Evolutionary conservation across 2,113 vertebrate genomes (phyloP).

Genomic region (Dipodomys spectabilis): DNA sequence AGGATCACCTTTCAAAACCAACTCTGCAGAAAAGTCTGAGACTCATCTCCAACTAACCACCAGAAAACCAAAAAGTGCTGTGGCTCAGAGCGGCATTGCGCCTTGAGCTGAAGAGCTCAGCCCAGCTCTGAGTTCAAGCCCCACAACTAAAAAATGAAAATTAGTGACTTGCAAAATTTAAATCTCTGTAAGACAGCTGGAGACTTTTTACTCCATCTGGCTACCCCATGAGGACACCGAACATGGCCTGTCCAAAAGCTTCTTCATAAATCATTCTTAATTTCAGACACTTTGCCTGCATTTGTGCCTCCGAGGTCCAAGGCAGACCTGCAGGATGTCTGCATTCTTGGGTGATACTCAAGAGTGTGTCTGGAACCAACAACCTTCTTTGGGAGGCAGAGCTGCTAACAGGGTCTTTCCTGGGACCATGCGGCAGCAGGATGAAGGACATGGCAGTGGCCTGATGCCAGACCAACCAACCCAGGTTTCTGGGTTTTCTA

Average conservation of each 20-base stretch:
- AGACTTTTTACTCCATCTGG: too few relatives aligned
- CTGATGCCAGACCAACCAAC: background rate
- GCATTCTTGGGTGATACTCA: background rate
- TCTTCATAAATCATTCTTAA: background rate
- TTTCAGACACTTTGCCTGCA: background rate
- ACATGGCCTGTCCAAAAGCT: background rate
- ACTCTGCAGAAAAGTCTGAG: background rate
- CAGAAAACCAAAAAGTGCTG: background rate
- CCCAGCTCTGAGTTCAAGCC: too few relatives aligned
- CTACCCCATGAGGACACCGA: background rate
- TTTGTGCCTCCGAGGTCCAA: background rate
- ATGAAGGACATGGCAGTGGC: background rate
- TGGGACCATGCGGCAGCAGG: background rate
- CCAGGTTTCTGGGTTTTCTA: background rate
- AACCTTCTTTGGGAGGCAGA: background rate
- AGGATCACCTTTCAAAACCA: too few relatives aligned
- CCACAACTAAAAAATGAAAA: too few relatives aligned
- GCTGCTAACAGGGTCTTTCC: background rate
- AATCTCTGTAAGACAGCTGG: too few relatives aligned
- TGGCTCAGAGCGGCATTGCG: too few relatives aligned
- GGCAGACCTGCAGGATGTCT: background rate
- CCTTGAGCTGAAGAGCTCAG: too few relatives aligned
- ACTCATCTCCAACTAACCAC: background rate
- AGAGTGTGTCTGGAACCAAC: background rate
- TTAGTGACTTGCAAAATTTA: too few relatives aligned